Evolutionary conservation across 2,797 vertebrate species (phyloP), one percentile per base, ranked within the genome.

Genomic region (Hirundo rustica): DNA sequence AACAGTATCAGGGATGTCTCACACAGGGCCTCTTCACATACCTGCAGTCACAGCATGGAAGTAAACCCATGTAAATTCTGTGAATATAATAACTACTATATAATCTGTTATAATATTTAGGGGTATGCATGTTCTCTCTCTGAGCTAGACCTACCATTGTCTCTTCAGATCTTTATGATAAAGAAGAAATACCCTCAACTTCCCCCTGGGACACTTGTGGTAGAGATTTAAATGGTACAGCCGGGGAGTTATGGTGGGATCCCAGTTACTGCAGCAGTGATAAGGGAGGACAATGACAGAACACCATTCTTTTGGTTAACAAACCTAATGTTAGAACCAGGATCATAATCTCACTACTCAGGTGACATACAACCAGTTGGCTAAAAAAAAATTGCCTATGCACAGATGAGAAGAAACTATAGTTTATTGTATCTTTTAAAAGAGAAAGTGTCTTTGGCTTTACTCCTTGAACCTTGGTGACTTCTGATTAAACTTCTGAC

Each of bases 221-320:
- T 7, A 2, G 1, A 2, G 16, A 3, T 17, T 38, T 5, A 2
- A 5, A 11, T 2, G 19, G 19, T 3, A 2, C 36, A 68, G 54
- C 3, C 7, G 23, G 53, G 61, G 45, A 34, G 14, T 27, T n/a
- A 0, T 3, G 20, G 50, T 8, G 0, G 1, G 36, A 32, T 32
- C 40, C 45, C 40, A 9, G 36, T 10, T 32, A 15, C 22, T 22
- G 8, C 64, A 53, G 62, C 72, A 67, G 23, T 27, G 72, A 32
- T 15, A 29, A 47, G 14, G 45, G 12, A 5, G 42, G 34, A 7
- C 40, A n/a, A 4, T 25, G 44, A 29, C 47, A 66, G 19, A 77
- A 4, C 18, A 22, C 6, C 22, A 5, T 9, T 11, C 5, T 27
- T 20, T 45, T 55, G 13, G 20, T 42, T 36, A 48, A 34, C 27